Base-by-base conservation (phyloP, 2,113 vertebrate genomes). In the Cyprinodon variegatus region DNA sequence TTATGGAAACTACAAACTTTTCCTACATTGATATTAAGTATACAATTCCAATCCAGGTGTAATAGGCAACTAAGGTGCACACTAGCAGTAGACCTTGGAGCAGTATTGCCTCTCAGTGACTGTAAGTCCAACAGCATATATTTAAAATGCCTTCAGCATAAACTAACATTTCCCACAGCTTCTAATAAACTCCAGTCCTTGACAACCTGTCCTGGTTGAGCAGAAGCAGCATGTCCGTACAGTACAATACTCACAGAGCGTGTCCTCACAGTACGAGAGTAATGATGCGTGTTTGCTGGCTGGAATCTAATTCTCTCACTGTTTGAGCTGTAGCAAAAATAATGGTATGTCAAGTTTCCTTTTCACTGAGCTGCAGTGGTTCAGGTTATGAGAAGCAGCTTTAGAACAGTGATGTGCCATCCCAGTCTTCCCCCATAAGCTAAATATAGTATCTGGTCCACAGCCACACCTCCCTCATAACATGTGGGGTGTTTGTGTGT, bases 371-470 rank as follows among this genome's bases (percentile, higher is more conserved):
- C 67, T 39, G 50, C n/a, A 60, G 74, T 43, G 68, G 22, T 17
- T 38, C 60, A 37, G 61, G n/a, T 38, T 59, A 39, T 41, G 17
- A 20, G 41, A 46, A 43, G 43, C 11, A 40, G 20, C 8, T 69
- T 39, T 22, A 63, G 48, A 64, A 40, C 71, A 80, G 36, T 75
- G 77, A 82, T 78, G 81, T 81, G 62, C 75, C 81, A 83, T 85
- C 73, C 78, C 66, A 83, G 78, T 81, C 83, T 69, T 78, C 50
- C 45, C 65, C 65, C 37, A 38, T 79, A 71, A 65, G 53, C 74
- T 90, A 83, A 85, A 76, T 82, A 85, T 86, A 90, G 75, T 68
- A 77, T 71, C 72, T 81, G 67, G 48, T 83, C 73, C 64, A 73
- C 60, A 76, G 72, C 76, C 70, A 61, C 61, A 43, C 65, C 64